These are phyloP conservation scores for Pterophyllum scalare DNA, from an alignment of 2,113 vertebrate genomes.

Conservation along the genomic window DNA sequence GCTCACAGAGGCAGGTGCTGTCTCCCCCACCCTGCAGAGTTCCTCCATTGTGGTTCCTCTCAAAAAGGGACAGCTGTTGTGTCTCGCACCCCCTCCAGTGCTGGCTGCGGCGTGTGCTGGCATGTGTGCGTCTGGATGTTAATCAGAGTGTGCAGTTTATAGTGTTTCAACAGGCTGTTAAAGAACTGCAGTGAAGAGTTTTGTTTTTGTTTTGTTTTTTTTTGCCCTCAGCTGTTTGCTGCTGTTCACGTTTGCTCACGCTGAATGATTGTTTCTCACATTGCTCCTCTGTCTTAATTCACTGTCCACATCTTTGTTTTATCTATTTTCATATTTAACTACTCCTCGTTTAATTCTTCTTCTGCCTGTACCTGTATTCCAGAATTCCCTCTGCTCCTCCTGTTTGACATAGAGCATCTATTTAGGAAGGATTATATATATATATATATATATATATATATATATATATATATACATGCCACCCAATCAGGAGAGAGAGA, in stretches of 20 bases:
- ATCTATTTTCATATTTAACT: neutral
- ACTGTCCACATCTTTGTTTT: neutral
- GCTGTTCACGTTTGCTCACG: neutral
- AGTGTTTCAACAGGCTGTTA: conserved; percentile 12
- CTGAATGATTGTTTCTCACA: neutral
- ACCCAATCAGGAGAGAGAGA: neutral
- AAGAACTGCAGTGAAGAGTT: neutral
- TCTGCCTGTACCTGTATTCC: neutral
- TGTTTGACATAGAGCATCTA: neutral
- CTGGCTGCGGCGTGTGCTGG: conserved; percentile 5
- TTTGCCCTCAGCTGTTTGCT: neutral
- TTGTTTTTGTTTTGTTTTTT: neutral
- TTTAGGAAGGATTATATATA: neutral
- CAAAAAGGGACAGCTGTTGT: conserved; percentile 83
- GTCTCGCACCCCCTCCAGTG: conserved; percentile 41
- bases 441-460: too few species aligned
- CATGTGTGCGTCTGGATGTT: conserved; percentile 28
- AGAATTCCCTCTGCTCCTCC: neutral
- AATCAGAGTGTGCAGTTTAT: conserved; percentile 13
- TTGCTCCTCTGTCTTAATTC: neutral
- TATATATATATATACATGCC: neutral
- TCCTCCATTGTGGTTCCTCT: conserved; percentile 76
- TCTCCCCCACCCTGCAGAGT: conserved; percentile 66
- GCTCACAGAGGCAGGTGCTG: conserved; percentile 80
- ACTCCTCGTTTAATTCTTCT: too few species aligned